phyloP scores from a whole-genome alignment of 1,140 invertebrate species.

The Notospermus geniculatus region DNA sequence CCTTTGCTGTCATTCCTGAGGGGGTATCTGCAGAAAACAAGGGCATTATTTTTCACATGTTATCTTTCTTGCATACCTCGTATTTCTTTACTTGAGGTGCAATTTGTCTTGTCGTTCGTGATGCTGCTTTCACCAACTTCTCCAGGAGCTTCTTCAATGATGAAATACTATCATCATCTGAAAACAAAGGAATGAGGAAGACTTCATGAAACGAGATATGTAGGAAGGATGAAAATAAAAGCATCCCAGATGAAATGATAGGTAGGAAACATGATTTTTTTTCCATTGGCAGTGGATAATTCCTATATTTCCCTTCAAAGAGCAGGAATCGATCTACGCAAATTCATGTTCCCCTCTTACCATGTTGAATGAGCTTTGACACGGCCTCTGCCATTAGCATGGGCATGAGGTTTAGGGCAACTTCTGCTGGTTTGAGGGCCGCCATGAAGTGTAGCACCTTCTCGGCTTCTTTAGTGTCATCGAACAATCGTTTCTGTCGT shows the following conservation, averaged over 20 bases:
- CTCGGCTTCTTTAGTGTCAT: constrained; percentile 93
- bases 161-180: constrained; percentile 39
- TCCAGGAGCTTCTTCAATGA: constrained; percentile 59
- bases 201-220: too few species aligned
- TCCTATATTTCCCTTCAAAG: too few species aligned
- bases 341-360: constrained; percentile 16
- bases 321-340: too few species aligned
- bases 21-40: too few species aligned
- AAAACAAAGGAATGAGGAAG: too few species aligned
- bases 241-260: too few species aligned
- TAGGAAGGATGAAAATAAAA: too few species aligned
- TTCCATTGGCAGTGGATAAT: too few species aligned
- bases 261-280: too few species aligned
- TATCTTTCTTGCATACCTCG: constrained; percentile 57
- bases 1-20: too few species aligned
- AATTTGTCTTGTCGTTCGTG: constrained; percentile 59
- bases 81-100: constrained; percentile 58
- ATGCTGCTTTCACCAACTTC: constrained; percentile 58
- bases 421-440: constrained; percentile 65
- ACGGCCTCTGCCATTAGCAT: constrained; percentile 66
- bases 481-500: constrained; percentile 88
- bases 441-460: constrained; percentile 86
- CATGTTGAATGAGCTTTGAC: constrained; percentile 56
- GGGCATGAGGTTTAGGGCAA: constrained; percentile 72
- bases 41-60: too few species aligned